phyloP scores from a whole-genome alignment of 2,797 vertebrate species.

The Sebastes trivittatus region DNA sequence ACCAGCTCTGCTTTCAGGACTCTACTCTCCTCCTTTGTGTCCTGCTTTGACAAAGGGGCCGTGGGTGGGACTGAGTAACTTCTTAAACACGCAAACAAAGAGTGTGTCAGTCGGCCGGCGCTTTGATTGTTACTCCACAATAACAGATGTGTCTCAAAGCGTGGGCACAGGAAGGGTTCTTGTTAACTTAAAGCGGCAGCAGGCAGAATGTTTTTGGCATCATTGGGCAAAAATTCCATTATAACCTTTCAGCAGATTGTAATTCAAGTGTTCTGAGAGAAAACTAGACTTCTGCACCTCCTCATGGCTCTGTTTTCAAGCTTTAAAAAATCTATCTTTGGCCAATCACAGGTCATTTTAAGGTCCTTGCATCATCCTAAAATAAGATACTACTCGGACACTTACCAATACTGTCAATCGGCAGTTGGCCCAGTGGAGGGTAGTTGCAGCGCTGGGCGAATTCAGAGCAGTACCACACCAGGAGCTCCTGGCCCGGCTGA shows the following conservation, averaged over 20 bases:
- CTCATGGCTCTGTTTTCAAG: too few species aligned
- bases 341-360: too few species aligned
- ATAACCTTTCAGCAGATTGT: too few species aligned
- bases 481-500: constrained; percentile 90
- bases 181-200: background rate
- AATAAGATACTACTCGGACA: background rate
- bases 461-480: constrained; percentile 94
- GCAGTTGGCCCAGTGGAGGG: constrained; percentile 87
- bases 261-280: too few species aligned
- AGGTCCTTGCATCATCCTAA: background rate
- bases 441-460: constrained; percentile 90
- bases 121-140: constrained; percentile 47
- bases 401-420: constrained; percentile 88
- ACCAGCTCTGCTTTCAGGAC: constrained; percentile 70
- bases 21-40: constrained; percentile 63
- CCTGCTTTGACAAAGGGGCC: constrained; percentile 58
- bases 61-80: constrained; percentile 70
- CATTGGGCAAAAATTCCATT: too few species aligned
- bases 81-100: constrained; percentile 74
- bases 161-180: constrained; percentile 11
- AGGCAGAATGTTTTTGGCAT: too few species aligned
- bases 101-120: constrained; percentile 45
- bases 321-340: too few species aligned
- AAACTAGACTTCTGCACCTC: too few species aligned
- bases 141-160: constrained; percentile 46